A percentile compares a stretch with the other conserved stretches of the same genome.
phyloP scores from a whole-genome alignment of 2,797 vertebrate species.

The Pseudomugil gertrudae region DNA sequence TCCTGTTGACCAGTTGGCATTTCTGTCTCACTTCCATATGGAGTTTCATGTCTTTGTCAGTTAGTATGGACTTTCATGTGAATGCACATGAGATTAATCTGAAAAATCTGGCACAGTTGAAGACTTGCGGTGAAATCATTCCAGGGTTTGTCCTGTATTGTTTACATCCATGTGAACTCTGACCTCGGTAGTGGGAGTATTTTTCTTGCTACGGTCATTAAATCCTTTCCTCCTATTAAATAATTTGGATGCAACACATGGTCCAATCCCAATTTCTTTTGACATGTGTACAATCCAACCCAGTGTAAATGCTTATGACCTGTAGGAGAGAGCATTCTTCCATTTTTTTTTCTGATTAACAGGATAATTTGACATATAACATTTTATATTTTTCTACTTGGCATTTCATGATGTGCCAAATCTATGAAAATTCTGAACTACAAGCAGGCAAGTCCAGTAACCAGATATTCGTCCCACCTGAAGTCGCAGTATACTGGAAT shows the following conservation, averaged over 20 bases:
- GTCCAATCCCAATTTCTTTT: not conserved
- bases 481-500: not conserved
- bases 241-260: too few species aligned
- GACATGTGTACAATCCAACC: not conserved
- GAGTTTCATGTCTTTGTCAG: constrained; percentile 26
- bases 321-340: not conserved
- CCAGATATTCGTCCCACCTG: too few species aligned
- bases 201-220: not conserved
- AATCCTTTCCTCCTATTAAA: not conserved
- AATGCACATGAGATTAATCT: not conserved
- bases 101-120: not conserved
- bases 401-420: not conserved
- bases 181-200: not conserved
- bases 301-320: not conserved
- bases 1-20: constrained; percentile 30
- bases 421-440: not conserved
- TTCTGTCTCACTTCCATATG: constrained; percentile 9
- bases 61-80: constrained; percentile 4
- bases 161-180: not conserved
- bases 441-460: not conserved
- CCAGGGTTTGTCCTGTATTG: not conserved
- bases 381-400: not conserved
- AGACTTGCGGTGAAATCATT: not conserved
- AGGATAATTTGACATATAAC: not conserved
- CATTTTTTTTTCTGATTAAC: not conserved